These are phyloP conservation scores for Formica selysi DNA, from an alignment of 1,140 invertebrate genomes.

Conservation along the genomic window DNA sequence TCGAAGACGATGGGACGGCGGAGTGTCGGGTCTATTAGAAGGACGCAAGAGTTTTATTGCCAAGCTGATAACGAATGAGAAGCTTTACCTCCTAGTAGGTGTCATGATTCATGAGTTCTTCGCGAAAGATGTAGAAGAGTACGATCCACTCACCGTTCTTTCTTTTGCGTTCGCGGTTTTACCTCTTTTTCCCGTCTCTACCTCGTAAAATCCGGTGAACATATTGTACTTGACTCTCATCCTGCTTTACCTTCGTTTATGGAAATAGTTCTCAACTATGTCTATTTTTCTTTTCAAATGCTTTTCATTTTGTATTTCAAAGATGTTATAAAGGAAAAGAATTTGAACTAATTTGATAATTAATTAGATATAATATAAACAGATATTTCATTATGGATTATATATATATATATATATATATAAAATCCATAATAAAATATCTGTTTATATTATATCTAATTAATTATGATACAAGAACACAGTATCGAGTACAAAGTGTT, in stretches of 20 bases:
- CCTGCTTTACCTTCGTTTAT: slow-evolving; percentile 6
- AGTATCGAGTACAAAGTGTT: too few relatives aligned
- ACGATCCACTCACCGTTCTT: slow-evolving; percentile 27
- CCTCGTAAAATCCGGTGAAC: slow-evolving; percentile 66
- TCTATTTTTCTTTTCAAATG: too few relatives aligned
- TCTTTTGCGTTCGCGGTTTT: neutral
- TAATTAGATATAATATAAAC: neutral
- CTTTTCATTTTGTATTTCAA: neutral
- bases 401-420: too few relatives aligned
- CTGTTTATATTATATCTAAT: too few relatives aligned
- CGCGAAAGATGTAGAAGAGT: slow-evolving; percentile 66
- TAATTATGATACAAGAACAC: too few relatives aligned
- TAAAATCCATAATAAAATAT: too few relatives aligned
- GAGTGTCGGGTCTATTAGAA: slow-evolving; percentile 65
- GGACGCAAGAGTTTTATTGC: slow-evolving; percentile 74
- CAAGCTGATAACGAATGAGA: slow-evolving; percentile 73
- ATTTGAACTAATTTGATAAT: neutral
- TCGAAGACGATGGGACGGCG: slow-evolving; percentile 33
- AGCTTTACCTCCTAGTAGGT: slow-evolving; percentile 62
- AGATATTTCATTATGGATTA: too few relatives aligned
- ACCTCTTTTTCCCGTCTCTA: neutral
- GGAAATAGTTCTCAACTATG: neutral
- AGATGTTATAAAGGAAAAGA: neutral
- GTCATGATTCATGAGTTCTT: slow-evolving; percentile 75
- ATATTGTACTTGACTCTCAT: slow-evolving; percentile 61